Evolutionary conservation across 2,888 invertebrate genomes (phyloP), one percentile per base, ranked within the genome.

Genomic region (Vannuccia rotundouncinata): DNA sequence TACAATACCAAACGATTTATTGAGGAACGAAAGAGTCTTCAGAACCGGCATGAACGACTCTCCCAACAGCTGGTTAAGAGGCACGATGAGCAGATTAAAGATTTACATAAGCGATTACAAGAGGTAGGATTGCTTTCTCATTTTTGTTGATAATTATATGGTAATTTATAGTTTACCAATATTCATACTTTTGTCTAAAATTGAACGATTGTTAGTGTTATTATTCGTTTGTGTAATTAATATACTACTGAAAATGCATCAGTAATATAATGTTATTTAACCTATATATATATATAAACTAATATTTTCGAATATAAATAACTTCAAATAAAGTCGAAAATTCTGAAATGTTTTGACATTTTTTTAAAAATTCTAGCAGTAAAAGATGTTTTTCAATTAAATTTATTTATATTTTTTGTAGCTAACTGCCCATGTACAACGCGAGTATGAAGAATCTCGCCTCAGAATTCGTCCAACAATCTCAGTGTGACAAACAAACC

Each of bases 1-100:
- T 97, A 96, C 88, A 97, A 97, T 88, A 95, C 95, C 79, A 97
- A 97, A 89, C 94, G 94, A 85, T 98, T 98, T 87, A 92, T 96
- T 90, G 97, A 98, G 84, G 97, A 98, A 88, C 91, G 95, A 81
- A 94, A 93, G 90, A 91, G 91, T 31, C 92, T 92, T 78, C 92
- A 92, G 80, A 93, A 95, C 86, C 94, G 95, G 85, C 95, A 95
- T 85, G 92, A 92, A 81, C 92, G 95, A 83, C 95, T 96, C 87
- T 93, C 92, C 87, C 95, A 95, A 83, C 94, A 95, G 88, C 90
- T 98, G 83, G 94, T 94, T 87, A 92, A 93, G 79, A 92, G 92
- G 66, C 98, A 99, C 86, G 93, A 83, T 28, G 83, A 83, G 27
- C 87, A 88, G 81, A 28, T 5, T 45, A 45, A 45, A 17, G 45